These are phyloP conservation scores for Caenorhabditis macrosperma DNA, from an alignment of 2,888 invertebrate species.

Conservation along the genomic window DNA sequence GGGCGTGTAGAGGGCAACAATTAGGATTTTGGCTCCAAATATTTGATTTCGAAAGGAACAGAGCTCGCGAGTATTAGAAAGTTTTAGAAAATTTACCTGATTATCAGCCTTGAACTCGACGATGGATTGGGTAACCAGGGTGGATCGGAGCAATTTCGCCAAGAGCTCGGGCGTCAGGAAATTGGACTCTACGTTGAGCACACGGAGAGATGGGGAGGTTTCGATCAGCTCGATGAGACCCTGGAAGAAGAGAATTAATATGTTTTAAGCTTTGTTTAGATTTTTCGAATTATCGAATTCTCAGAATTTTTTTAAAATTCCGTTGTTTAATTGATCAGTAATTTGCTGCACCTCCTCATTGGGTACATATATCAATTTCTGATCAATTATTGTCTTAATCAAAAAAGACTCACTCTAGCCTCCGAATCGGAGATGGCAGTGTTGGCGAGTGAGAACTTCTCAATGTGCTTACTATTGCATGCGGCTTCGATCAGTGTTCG, in stretches of 20 bases:
- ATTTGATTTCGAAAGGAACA: no score
- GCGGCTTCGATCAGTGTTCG: conserved; percentile 89
- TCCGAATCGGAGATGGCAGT: conserved; percentile 93
- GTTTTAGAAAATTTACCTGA: conserved; percentile 86
- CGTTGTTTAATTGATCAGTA: no score
- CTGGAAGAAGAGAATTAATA: conserved; percentile 57
- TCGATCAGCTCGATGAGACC: conserved; percentile 78
- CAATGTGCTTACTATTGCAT: conserved; percentile 91
- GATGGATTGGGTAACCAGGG: conserved; percentile 90
- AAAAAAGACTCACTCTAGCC: conserved; percentile 83
- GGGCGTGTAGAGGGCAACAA: no score
- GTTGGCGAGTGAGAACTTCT: conserved; percentile 93
- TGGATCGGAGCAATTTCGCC: conserved; percentile 89
- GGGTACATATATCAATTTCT: no score
- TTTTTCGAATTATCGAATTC: no score
- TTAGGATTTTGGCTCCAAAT: no score
- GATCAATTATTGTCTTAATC: no score
- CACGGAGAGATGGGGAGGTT: conserved; percentile 81
- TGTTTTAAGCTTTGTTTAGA: background rate
- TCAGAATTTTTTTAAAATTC: background rate
- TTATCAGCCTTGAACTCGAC: conserved; percentile 97
- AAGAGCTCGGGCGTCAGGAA: conserved; percentile 93
- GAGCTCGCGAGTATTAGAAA: no score
- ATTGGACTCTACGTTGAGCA: conserved; percentile 89
- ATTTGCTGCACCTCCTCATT: no score